A percentile compares a stretch with the other conserved stretches of the same genome.
Conservation (phyloP, 2,888 invertebrate genomes). For the Amphipoea oculea region DNA sequence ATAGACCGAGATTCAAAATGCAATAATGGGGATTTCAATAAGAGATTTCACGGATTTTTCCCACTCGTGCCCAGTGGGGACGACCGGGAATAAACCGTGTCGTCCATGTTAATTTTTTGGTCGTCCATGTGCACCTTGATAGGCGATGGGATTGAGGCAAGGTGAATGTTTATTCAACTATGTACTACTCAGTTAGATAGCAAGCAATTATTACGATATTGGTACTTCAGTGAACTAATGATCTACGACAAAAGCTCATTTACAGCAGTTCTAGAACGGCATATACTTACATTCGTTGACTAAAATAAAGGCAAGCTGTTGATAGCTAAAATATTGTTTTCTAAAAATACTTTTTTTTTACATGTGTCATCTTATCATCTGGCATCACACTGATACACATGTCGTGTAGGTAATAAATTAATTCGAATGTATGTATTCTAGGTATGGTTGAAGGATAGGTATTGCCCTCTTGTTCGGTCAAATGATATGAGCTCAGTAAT, state of each 20-base stretch:
- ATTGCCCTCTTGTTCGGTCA: slow-evolving; percentile 81
- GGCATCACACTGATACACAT: not conserved
- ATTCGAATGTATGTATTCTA: slow-evolving; percentile 26
- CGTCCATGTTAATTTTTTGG: not conserved
- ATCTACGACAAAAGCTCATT: slow-evolving; percentile 7
- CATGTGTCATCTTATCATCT: slow-evolving; percentile 1
- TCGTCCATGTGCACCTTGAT: not conserved
- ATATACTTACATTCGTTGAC: slow-evolving; percentile 20
- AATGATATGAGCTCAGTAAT: slow-evolving; percentile 56
- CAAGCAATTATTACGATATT: not conserved
- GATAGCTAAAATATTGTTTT: not conserved
- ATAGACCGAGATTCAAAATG: no score
- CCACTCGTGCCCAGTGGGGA: no score
- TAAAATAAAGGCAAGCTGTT: slow-evolving; percentile 9
- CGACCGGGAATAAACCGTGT: no score
- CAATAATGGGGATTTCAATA: no score
- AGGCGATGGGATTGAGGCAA: not conserved
- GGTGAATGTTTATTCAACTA: not conserved
- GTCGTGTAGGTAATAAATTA: not conserved
- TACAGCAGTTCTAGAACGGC: not conserved
- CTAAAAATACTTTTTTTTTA: not conserved
- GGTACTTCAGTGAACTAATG: not conserved
- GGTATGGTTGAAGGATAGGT: slow-evolving; percentile 71
- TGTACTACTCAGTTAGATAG: not conserved
- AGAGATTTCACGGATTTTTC: no score